These are phyloP conservation scores for Saguinus midas DNA, from an alignment of 2,113 vertebrate genomes.

Conservation along the genomic window DNA sequence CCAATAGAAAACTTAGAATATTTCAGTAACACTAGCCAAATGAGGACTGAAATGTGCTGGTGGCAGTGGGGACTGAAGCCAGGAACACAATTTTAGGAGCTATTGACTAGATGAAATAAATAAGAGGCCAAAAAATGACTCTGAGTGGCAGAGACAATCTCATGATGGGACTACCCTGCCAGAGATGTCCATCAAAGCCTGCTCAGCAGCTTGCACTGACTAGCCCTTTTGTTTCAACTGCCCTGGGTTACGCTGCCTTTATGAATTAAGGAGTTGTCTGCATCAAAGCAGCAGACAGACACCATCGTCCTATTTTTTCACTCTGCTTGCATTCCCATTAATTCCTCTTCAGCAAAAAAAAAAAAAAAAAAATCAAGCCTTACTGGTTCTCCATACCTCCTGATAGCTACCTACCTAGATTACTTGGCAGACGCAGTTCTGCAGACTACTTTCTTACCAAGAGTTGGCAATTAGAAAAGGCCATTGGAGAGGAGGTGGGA, in stretches of 20 bases:
- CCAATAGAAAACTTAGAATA: background rate
- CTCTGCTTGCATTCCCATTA: background rate
- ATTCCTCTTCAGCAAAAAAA: conserved; percentile 8
- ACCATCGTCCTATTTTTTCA: background rate
- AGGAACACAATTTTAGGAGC: background rate
- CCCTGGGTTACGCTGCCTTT: background rate
- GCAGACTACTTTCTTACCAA: background rate
- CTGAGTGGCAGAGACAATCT: background rate
- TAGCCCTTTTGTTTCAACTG: background rate
- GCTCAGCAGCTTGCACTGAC: background rate
- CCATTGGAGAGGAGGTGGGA: background rate
- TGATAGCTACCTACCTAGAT: background rate
- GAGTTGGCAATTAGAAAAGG: background rate
- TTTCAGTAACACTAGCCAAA: background rate
- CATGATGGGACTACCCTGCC: background rate
- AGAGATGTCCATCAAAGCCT: background rate
- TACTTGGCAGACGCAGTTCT: background rate
- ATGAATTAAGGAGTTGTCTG: conserved; percentile 7
- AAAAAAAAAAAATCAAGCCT: background rate
- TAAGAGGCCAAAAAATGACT: background rate
- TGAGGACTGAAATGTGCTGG: background rate
- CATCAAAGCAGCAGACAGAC: background rate
- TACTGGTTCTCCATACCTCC: background rate
- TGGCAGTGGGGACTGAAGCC: background rate
- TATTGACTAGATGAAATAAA: background rate